phyloP scores from a whole-genome alignment of 2,113 vertebrate genomes.

The Leptobrachium leishanense region DNA sequence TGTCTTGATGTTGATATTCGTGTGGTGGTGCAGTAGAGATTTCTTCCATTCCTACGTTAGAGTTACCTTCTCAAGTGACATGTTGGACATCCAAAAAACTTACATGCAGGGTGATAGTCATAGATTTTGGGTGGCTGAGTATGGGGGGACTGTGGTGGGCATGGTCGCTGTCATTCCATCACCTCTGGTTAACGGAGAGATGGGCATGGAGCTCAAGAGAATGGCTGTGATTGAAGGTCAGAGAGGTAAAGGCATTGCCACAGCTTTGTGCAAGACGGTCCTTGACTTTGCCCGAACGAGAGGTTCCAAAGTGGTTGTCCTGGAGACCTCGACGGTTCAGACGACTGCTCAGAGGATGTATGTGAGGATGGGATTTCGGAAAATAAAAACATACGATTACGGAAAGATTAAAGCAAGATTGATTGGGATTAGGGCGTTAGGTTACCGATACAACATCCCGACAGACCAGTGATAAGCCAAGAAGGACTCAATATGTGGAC shows the following conservation, averaged over 20 bases:
- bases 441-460: neutral
- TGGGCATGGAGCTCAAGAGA: neutral
- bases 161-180: neutral
- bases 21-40: conserved; percentile 10
- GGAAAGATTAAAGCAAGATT: neutral
- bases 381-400: neutral
- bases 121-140: neutral
- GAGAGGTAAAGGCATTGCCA: conserved; percentile 38
- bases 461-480: neutral
- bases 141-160: neutral
- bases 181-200: neutral
- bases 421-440: neutral
- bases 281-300: conserved; percentile 46
- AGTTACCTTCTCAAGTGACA: neutral
- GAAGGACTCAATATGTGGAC: neutral
- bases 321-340: neutral
- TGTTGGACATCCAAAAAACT: neutral
- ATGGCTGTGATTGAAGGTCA: conserved; percentile 20
- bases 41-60: neutral
- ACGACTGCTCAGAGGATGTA: conserved; percentile 21
- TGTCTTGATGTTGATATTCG: neutral
- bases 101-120: neutral
- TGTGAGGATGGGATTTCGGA: conserved; percentile 41
- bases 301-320: conserved; percentile 38
- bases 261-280: conserved; percentile 43